Conservation (phyloP, 2,113 vertebrate genomes). For the Gadus macrocephalus region DNA sequence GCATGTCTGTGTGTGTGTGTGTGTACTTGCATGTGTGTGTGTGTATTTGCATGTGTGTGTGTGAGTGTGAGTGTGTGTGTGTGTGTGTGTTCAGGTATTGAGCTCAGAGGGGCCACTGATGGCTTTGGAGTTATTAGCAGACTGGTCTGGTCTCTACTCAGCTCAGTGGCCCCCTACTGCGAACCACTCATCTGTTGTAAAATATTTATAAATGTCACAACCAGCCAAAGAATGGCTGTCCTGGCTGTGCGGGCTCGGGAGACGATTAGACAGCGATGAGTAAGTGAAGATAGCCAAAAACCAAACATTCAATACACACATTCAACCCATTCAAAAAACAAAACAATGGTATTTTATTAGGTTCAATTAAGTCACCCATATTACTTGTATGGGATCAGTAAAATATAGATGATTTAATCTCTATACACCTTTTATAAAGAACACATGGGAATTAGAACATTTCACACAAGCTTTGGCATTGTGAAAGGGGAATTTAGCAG, state of each 20-base stretch:
- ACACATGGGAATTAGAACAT: too few species aligned
- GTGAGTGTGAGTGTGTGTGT: slow-evolving; percentile 11
- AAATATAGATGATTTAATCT: too few species aligned
- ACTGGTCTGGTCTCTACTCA: slow-evolving; percentile 29
- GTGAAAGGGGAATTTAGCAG: too few species aligned
- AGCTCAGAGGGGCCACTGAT: slow-evolving; percentile 19
- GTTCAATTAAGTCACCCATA: too few species aligned
- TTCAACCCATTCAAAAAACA: not conserved
- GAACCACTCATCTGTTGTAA: slow-evolving; percentile 57
- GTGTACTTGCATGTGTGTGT: not conserved
- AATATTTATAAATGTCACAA: slow-evolving; percentile 61
- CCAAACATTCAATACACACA: not conserved
- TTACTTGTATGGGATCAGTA: too few species aligned
- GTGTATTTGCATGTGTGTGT: not conserved
- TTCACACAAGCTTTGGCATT: too few species aligned
- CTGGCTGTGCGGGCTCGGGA: slow-evolving; percentile 26
- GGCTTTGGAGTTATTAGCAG: slow-evolving; percentile 50
- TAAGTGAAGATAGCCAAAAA: slow-evolving; percentile 14
- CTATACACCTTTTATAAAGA: too few species aligned
- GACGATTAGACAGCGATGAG: slow-evolving; percentile 16
- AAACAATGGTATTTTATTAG: not conserved
- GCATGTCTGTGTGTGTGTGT: not conserved
- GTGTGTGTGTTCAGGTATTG: slow-evolving; percentile 16
- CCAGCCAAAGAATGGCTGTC: slow-evolving; percentile 35
- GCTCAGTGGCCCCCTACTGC: slow-evolving; percentile 46